phyloP scores from a whole-genome alignment of 2,113 vertebrate genomes.

The Coreoperca whiteheadi region DNA sequence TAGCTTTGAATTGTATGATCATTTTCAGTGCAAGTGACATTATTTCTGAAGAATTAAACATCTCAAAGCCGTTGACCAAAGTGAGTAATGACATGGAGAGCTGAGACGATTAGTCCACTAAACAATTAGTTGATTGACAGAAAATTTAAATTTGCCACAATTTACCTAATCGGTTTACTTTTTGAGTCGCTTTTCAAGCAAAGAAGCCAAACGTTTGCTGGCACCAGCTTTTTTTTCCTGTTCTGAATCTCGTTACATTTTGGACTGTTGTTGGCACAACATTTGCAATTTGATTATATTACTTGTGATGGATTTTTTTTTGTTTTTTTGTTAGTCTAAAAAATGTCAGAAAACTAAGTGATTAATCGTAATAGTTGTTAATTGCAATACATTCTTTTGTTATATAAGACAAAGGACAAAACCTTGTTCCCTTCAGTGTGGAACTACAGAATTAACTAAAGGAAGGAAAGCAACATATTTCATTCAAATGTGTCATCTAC shows the following conservation, averaged over 20 bases:
- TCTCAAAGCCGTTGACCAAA: constrained; percentile 12
- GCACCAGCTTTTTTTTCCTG: background rate
- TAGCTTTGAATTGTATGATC: background rate
- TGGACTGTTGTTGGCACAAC: background rate
- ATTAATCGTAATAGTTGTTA: background rate
- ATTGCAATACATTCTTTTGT: background rate
- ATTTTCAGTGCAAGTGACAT: constrained; percentile 2
- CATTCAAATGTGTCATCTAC: constrained; percentile 29
- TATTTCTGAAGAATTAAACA: constrained; percentile 3
- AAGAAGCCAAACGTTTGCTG: background rate
- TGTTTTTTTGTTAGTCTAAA: too few species aligned
- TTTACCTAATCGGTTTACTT: background rate
- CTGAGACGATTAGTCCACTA: background rate
- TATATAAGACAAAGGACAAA: background rate
- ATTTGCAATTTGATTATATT: background rate
- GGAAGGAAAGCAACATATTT: background rate
- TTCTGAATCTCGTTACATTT: background rate
- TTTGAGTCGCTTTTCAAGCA: background rate
- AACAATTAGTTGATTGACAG: background rate
- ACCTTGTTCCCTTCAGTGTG: constrained; percentile 8
- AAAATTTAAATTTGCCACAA: background rate
- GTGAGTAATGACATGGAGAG: background rate
- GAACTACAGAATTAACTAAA: constrained; percentile 1
- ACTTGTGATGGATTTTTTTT: background rate
- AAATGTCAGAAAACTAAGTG: too few species aligned